phyloP scores from a whole-genome alignment of 23 tunicate species.

The Corella eumyota region DNA sequence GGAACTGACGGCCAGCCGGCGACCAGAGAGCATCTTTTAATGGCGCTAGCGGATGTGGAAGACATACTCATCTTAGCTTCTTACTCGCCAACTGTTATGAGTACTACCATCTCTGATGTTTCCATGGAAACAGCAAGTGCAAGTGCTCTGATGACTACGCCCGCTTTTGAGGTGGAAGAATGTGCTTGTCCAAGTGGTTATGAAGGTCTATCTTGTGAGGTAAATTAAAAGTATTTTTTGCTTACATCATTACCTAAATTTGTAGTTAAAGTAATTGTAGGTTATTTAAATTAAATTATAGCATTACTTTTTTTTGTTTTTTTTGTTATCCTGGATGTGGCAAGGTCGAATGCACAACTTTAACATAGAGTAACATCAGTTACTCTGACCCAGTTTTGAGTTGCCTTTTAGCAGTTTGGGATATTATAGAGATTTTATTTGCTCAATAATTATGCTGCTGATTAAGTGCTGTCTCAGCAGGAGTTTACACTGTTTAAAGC shows the following conservation, averaged over 20 bases:
- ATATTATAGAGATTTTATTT: too few relatives aligned
- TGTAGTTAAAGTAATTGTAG: background rate
- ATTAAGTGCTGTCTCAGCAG: too few relatives aligned
- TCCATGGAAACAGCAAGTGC: conserved; percentile 85
- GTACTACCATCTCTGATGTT: conserved; percentile 39
- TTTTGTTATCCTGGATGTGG: too few relatives aligned
- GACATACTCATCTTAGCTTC: conserved; percentile 53
- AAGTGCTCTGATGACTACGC: conserved; percentile 23
- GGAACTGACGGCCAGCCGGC: conserved; percentile 62
- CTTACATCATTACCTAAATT: background rate
- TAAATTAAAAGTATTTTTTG: conserved; percentile 3
- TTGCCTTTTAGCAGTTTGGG: too few relatives aligned
- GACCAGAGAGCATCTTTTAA: conserved; percentile 78
- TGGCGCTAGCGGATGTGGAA: conserved; percentile 88
- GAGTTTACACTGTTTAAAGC: too few relatives aligned
- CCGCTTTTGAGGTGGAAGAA: conserved; percentile 78
- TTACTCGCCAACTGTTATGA: conserved; percentile 35
- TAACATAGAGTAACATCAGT: too few relatives aligned
- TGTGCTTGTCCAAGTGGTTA: conserved; percentile 95
- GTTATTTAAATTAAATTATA: background rate
- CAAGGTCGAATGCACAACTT: too few relatives aligned
- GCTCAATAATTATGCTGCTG: too few relatives aligned
- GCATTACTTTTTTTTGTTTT: background rate
- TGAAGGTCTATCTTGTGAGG: conserved; percentile 95
- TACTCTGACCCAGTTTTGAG: too few relatives aligned